phyloP scores from a whole-genome alignment of 2,797 vertebrate species.

The Buphagus erythrorhynchus region DNA sequence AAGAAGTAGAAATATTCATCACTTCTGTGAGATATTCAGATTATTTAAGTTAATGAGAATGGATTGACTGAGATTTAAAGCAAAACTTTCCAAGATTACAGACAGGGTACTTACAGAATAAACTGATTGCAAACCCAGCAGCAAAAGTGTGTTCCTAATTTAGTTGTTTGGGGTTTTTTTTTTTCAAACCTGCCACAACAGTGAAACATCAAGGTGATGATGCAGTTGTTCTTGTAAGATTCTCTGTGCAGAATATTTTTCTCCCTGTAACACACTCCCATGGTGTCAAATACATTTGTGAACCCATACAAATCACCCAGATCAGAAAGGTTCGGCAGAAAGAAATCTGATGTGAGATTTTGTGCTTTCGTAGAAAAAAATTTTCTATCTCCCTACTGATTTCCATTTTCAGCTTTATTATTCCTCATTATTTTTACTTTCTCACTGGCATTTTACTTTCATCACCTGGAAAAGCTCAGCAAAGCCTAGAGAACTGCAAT shows the following conservation, averaged over 20 bases:
- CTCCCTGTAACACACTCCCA: background rate
- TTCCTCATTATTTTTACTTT: background rate
- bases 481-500: background rate
- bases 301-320: background rate
- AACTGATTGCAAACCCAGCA: background rate
- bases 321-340: background rate
- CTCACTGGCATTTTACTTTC: background rate
- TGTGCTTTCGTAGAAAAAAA: background rate
- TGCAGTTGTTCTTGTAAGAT: background rate
- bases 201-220: background rate
- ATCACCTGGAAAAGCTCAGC: background rate
- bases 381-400: background rate
- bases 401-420: background rate
- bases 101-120: background rate
- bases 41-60: conserved; percentile 6
- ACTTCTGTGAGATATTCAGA: background rate
- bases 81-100: background rate
- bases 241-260: background rate
- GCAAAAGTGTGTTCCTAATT: conserved; percentile 49
- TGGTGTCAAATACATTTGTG: background rate
- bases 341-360: conserved; percentile 1
- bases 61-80: conserved; percentile 25
- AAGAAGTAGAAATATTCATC: background rate
- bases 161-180: background rate
- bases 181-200: background rate